A percentile compares a stretch with the other conserved stretches of the same genome.
These are phyloP conservation scores for Falco biarmicus DNA, from an alignment of 2,797 vertebrate species.

Conservation along the genomic window DNA sequence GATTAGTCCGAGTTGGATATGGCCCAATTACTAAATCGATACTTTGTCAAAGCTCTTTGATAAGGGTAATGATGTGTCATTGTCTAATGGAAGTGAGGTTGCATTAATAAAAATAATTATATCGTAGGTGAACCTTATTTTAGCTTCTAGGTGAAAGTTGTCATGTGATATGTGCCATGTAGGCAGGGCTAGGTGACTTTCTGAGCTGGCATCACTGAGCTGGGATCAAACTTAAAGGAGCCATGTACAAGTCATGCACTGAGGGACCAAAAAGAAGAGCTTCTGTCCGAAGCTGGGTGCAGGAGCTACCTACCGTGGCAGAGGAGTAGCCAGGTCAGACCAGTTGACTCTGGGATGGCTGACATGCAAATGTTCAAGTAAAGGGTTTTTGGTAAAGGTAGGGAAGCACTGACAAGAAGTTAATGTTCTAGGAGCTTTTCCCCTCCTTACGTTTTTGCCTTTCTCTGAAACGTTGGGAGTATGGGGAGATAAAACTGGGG, in stretches of 20 bases:
- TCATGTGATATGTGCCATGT: accelerated
- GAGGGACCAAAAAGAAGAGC: not conserved
- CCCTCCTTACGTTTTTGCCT: not conserved
- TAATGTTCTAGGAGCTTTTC: not conserved
- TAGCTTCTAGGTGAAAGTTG: slow-evolving; percentile 2
- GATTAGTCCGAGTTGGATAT: not conserved
- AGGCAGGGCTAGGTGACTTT: not conserved
- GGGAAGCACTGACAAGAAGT: not conserved
- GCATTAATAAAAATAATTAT: not conserved
- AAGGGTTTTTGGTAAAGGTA: not conserved
- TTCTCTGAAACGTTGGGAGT: not conserved
- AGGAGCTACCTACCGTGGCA: not conserved
- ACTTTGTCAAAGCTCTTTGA: not conserved
- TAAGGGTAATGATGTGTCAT: not conserved
- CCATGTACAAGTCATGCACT: not conserved
- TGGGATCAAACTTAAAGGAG: not conserved
- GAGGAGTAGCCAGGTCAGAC: not conserved
- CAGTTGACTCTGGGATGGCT: not conserved
- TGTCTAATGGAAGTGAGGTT: not conserved
- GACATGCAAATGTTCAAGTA: not conserved
- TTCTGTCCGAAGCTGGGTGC: not conserved
- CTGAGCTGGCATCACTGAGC: not conserved
- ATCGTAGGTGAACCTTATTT: not conserved
- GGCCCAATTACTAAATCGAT: not conserved
- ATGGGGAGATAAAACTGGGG: not conserved